phyloP scores from a whole-genome alignment of 2,113 vertebrate genomes.

The Lepidothrix coronata region DNA sequence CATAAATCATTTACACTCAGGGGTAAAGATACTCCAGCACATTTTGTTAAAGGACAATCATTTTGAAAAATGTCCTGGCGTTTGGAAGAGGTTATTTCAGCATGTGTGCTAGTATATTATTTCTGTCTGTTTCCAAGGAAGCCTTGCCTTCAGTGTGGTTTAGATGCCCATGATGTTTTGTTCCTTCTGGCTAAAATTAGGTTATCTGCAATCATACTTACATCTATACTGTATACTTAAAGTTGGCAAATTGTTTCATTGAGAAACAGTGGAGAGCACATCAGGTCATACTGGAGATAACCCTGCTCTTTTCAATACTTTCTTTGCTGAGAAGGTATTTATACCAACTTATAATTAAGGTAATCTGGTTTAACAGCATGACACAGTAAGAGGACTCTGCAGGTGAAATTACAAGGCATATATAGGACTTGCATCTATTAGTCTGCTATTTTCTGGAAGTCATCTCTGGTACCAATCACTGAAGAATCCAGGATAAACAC shows the following conservation, averaged over 20 bases:
- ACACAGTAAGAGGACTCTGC: background rate
- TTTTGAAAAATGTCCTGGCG: background rate
- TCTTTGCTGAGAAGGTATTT: background rate
- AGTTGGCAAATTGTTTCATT: background rate
- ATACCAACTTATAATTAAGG: background rate
- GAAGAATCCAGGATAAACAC: background rate
- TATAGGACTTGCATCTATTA: background rate
- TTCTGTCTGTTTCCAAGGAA: background rate
- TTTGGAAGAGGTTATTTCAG: background rate
- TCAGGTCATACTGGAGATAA: background rate
- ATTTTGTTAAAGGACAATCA: background rate
- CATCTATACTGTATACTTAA: background rate
- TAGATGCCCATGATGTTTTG: accelerated
- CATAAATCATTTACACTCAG: background rate
- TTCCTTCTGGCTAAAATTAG: background rate
- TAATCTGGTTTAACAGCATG: background rate
- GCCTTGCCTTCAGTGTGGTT: background rate
- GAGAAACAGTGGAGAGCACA: background rate
- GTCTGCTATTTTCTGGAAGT: background rate
- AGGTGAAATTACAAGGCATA: background rate
- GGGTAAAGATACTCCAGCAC: background rate
- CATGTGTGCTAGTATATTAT: background rate
- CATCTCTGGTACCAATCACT: background rate
- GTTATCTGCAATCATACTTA: background rate
- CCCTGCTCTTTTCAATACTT: background rate